Evolutionary conservation across 2,888 invertebrate genomes (phyloP).

Genomic region (Hydrotaea diabolus): DNA sequence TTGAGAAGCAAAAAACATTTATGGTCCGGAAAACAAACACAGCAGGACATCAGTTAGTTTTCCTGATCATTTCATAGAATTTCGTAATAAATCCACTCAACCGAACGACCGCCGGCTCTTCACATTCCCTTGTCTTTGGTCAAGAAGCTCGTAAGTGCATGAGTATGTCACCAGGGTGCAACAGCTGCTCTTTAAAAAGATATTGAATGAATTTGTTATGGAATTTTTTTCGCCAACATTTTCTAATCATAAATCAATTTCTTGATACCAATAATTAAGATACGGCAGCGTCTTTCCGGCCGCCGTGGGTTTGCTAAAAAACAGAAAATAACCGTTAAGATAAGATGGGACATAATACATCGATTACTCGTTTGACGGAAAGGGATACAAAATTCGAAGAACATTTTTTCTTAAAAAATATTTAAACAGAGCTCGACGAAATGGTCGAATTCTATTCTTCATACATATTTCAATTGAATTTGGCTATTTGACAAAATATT

Average conservation of each 20-base stretch:
- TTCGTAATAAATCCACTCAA: neutral
- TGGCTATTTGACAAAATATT: too few species aligned
- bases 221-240: neutral
- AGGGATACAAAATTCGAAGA: too few species aligned
- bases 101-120: neutral
- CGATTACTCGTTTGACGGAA: neutral
- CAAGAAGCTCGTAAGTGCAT: neutral
- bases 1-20: neutral
- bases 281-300: conserved; percentile 14
- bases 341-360: neutral
- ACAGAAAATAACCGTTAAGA: neutral
- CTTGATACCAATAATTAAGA: conserved; percentile 26
- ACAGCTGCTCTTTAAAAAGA: neutral
- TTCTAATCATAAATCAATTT: conserved; percentile 40
- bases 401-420: too few species aligned
- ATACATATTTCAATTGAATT: too few species aligned
- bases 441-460: too few species aligned
- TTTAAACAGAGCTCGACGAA: too few species aligned
- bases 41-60: conserved; percentile 10
- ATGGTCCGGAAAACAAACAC: neutral
- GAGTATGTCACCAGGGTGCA: neutral
- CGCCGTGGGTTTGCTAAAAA: neutral
- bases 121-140: neutral
- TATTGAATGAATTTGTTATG: conserved; percentile 9
- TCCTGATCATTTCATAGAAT: neutral